phyloP scores from a whole-genome alignment of 1,140 invertebrate genomes.

The Pogonomyrmex barbatus region DNA sequence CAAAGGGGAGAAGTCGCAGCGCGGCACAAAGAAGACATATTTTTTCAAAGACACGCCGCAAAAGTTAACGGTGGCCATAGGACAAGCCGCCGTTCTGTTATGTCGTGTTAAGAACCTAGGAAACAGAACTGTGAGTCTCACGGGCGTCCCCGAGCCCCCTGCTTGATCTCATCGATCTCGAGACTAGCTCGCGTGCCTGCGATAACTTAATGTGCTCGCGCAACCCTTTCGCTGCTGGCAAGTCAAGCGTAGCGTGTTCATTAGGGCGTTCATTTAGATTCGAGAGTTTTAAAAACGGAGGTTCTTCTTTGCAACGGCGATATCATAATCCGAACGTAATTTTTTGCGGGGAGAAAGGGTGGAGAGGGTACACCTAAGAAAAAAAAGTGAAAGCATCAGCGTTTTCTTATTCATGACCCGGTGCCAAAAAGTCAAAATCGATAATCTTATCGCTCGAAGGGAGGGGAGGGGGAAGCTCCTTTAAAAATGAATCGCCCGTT shows the following conservation, averaged over 20 bases:
- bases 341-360: not conserved
- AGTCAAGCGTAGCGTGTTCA: slow-evolving; percentile 34
- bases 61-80: slow-evolving; percentile 93
- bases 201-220: slow-evolving; percentile 29
- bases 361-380: not conserved
- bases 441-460: slow-evolving; percentile 33
- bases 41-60: slow-evolving; percentile 92
- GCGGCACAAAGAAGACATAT: slow-evolving; percentile 90
- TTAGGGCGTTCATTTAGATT: slow-evolving; percentile 16
- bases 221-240: slow-evolving; percentile 55
- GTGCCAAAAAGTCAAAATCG: slow-evolving; percentile 22
- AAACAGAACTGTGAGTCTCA: slow-evolving; percentile 92
- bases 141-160: not conserved
- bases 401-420: slow-evolving; percentile 30
- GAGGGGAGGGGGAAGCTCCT: not conserved
- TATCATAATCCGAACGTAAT: not conserved
- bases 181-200: slow-evolving; percentile 17
- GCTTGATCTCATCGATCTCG: slow-evolving; percentile 41
- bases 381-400: slow-evolving; percentile 24
- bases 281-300: not conserved
- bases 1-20: slow-evolving; percentile 89
- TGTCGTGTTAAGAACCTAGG: slow-evolving; percentile 94
- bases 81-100: slow-evolving; percentile 92
- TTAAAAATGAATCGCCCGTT: slow-evolving; percentile 28
- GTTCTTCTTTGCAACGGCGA: not conserved